These are phyloP conservation scores for Xenopus borealis DNA, from an alignment of 2,113 vertebrate genomes.

Conservation along the genomic window DNA sequence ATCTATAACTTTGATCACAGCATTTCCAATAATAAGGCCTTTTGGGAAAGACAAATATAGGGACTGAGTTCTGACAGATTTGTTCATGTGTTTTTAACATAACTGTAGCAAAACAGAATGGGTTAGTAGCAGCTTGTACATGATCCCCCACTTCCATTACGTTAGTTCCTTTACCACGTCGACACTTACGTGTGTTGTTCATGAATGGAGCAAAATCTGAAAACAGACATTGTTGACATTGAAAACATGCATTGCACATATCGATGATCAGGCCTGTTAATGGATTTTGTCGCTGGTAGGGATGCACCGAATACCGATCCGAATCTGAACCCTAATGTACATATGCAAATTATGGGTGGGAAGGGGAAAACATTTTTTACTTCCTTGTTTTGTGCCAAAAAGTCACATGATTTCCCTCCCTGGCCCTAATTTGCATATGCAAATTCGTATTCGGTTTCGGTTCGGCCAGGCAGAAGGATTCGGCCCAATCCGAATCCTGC, in stretches of 20 bases:
- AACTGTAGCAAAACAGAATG: conserved; percentile 64
- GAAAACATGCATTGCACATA: conserved; percentile 48
- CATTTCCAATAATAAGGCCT: neutral
- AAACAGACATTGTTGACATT: conserved; percentile 78
- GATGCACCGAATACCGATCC: no score
- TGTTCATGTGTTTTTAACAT: neutral
- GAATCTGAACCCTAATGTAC: no score
- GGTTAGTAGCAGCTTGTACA: conserved; percentile 62
- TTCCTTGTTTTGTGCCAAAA: no score
- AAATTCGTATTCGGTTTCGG: no score
- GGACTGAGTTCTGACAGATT: neutral
- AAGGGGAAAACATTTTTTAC: no score
- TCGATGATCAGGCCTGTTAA: neutral
- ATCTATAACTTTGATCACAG: no score
- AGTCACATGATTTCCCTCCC: no score
- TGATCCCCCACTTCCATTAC: conserved; percentile 48
- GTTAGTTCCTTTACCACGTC: conserved; percentile 64
- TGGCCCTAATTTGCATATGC: no score
- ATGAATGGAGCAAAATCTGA: conserved; percentile 82
- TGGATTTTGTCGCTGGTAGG: no score
- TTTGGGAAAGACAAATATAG: neutral
- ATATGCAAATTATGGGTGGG: no score
- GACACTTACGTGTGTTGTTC: conserved; percentile 85
- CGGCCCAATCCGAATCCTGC: no score
- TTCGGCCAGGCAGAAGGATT: no score